Base-by-base conservation (phyloP, 2,888 invertebrate genomes). In the Corbicula japonica region DNA sequence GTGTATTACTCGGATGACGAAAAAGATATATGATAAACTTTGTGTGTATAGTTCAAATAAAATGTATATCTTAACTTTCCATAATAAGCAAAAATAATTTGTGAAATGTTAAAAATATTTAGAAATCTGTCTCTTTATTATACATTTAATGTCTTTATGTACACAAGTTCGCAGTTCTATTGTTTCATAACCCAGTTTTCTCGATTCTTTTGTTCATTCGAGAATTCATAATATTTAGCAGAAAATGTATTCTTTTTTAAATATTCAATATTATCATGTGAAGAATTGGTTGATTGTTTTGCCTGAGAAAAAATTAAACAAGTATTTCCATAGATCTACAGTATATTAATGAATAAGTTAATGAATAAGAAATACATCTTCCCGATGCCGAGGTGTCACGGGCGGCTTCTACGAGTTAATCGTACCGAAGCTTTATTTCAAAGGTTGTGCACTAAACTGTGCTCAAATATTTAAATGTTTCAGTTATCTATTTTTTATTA, bases 1-100 rank as follows among this genome's bases (percentile, higher is more conserved):
- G 75, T 76, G 34, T 83, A 83, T 63, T 89, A 86, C 73, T 78
- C 89, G 50, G 86, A 87, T 50, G 89, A 88, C 23, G 86, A 87
- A 35, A 84, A 86, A 28, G 86, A 87, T 85, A 86, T 86, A 85
- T 86, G 85, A 86, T 44, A 44, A 8, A 46, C 21, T 21, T 23
- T 26, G n/a, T 63, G 21, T 56, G 35, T 32, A 56, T 21, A 56
- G 32, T 56, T 56, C 32, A 52, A 26, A 10, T 21, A 56, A 56
- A 32, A 32, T 52, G 32, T n/a, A 30, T 52, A 30, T 46, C n/a
- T 50, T 50, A 28, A 28, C 12, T 18, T 52, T 18, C 15, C 32
- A 52, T 52, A 52, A 52, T 52, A 28, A 23, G 32, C 52, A 52
- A 52, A 52, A 26, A 21, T 30, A 30, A 44, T 2, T 44, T 44